Conservation (phyloP, 2,797 vertebrate species). For the Euphonia xanthogaster region DNA sequence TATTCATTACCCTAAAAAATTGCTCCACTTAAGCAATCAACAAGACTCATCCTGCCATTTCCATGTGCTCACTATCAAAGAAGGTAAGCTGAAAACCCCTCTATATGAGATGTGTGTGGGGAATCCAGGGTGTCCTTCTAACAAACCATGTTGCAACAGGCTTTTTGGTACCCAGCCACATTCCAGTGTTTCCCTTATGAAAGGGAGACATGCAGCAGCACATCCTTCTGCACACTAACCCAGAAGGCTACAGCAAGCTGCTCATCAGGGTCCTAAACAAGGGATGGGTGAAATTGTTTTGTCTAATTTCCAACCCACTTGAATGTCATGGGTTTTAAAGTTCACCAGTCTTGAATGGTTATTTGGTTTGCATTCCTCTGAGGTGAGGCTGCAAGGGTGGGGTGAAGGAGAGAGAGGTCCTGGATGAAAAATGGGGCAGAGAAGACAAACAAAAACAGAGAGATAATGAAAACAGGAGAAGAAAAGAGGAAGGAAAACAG, state of each 20-base stretch:
- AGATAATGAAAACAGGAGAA: neutral
- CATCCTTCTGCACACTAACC: constrained; percentile 10
- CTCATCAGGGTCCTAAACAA: constrained; percentile 38
- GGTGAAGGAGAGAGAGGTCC: constrained; percentile 3
- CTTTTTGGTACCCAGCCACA: constrained; percentile 41
- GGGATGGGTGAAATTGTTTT: constrained; percentile 53
- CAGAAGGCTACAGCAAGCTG: constrained; percentile 11
- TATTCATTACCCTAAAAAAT: constrained; percentile 1
- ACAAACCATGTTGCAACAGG: constrained; percentile 42
- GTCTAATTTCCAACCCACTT: constrained; percentile 57
- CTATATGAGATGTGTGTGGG: neutral
- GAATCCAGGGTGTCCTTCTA: constrained; percentile 46
- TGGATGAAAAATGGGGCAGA: constrained; percentile 37
- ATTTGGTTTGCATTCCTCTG: constrained; percentile 57
- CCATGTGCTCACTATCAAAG: constrained; percentile 17
- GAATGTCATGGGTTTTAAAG: constrained; percentile 58
- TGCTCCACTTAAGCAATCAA: constrained; percentile 1
- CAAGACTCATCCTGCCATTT: constrained; percentile 43
- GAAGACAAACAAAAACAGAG: constrained; percentile 36
- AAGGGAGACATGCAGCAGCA: constrained; percentile 50
- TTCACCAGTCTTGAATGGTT: constrained; percentile 45
- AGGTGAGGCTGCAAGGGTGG: constrained; percentile 56
- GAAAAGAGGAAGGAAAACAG: neutral
- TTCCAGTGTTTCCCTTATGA: constrained; percentile 65
- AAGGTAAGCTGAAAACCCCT: constrained; percentile 21